Conservation (phyloP, 2,113 vertebrate species). For the Meles meles region DNA sequence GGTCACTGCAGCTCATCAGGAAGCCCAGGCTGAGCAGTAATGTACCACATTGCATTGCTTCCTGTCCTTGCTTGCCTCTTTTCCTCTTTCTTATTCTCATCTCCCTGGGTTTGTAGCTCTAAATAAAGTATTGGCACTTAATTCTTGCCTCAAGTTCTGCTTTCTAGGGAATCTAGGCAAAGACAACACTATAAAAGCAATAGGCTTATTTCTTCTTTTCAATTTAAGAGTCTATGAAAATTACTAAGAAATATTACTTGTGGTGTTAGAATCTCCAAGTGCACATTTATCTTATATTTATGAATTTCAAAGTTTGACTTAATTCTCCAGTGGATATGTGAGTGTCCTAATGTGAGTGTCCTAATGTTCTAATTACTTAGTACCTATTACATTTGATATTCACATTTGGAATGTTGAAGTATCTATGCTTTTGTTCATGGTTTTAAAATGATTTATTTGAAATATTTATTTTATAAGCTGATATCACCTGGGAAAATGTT, state of each 20-base stretch:
- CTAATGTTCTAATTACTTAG: not conserved
- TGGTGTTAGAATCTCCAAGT: not conserved
- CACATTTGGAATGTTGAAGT: not conserved
- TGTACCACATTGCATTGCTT: rapidly evolving
- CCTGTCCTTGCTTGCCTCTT: not conserved
- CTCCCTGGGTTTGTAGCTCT: not conserved
- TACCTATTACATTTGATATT: not conserved
- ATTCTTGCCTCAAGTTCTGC: not conserved
- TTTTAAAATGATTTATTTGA: not conserved
- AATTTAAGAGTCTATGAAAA: not conserved
- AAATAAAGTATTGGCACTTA: not conserved
- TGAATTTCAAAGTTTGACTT: not conserved
- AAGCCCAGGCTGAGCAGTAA: not conserved
- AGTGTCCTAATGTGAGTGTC: not conserved
- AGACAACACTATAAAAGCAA: not conserved
- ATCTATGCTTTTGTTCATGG: not conserved
- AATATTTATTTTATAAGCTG: not conserved
- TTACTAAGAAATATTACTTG: not conserved
- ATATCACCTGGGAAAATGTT: not conserved
- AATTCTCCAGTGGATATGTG: not conserved
- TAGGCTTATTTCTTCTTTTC: not conserved
- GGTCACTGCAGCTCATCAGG: not conserved
- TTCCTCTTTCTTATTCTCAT: not conserved
- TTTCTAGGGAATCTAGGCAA: not conserved
- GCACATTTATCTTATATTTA: not conserved